Conservation (phyloP, 1,140 invertebrate species). For the Lethrus apterus region DNA sequence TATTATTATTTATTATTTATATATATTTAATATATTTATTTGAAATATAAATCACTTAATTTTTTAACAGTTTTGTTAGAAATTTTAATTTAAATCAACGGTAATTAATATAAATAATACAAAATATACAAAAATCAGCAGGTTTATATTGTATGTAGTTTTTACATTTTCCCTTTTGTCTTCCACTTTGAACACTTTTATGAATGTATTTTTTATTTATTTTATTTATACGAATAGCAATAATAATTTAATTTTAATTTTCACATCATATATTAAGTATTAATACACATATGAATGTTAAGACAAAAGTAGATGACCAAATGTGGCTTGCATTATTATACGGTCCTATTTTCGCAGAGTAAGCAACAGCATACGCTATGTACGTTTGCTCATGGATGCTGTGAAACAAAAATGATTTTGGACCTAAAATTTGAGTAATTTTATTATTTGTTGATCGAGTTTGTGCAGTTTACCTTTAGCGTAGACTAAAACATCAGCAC, state of each 20-base stretch:
- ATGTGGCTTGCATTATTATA: constrained; percentile 29
- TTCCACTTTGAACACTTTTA: too few species aligned
- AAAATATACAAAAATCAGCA: too few species aligned
- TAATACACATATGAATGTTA: not conserved
- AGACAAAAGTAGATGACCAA: not conserved
- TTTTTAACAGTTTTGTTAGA: too few species aligned
- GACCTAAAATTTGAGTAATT: constrained; percentile 51
- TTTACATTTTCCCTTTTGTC: too few species aligned
- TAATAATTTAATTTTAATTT: not conserved
- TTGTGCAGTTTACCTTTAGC: constrained; percentile 54
- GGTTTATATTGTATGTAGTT: too few species aligned
- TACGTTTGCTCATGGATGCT: constrained; percentile 88
- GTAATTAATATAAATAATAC: too few species aligned
- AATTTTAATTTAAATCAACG: too few species aligned
- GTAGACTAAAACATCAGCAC: constrained; percentile 79
- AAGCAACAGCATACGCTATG: constrained; percentile 78
- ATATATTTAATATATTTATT: too few species aligned
- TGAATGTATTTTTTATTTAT: not conserved
- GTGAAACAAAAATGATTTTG: constrained; percentile 75
- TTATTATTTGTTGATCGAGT: not conserved
- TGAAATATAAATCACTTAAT: too few species aligned
- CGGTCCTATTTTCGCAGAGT: constrained; percentile 62
- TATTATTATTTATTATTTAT: too few species aligned
- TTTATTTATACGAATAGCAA: not conserved
- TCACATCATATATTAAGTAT: not conserved